Conservation (phyloP, 2,888 invertebrate species). For the Chalcis sispes region DNA sequence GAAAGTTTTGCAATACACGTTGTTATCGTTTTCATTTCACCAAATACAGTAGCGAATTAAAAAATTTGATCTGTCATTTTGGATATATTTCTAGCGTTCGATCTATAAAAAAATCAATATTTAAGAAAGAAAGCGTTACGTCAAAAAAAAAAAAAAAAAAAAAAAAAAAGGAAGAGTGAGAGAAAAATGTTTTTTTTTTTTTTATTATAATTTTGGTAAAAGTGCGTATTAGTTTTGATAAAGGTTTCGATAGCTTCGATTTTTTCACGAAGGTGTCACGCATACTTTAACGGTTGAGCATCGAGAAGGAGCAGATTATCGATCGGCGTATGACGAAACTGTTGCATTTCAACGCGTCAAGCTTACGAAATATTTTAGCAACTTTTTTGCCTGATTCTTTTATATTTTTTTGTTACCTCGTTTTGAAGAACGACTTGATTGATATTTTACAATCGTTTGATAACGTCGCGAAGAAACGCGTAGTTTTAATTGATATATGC, state of each 20-base stretch:
- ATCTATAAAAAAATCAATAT: too few relatives aligned
- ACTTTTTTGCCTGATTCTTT: neutral
- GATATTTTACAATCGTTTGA: too few relatives aligned
- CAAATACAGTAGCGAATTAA: too few relatives aligned
- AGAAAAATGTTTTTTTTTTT: neutral
- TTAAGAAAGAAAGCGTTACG: too few relatives aligned
- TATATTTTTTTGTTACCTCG: neutral
- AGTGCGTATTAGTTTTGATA: neutral
- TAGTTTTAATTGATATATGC: conserved; percentile 23
- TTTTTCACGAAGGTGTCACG: neutral
- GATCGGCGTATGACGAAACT: conserved; percentile 24
- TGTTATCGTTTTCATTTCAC: too few relatives aligned
- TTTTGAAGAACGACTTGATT: neutral
- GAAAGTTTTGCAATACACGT: too few relatives aligned
- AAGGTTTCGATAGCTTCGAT: conserved; percentile 29
- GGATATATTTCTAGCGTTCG: too few relatives aligned
- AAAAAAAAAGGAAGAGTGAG: neutral
- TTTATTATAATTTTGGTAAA: too few relatives aligned
- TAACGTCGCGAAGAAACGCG: neutral
- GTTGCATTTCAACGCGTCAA: conserved; percentile 26
- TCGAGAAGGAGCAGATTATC: conserved; percentile 11
- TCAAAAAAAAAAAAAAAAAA: too few relatives aligned
- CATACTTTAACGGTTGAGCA: neutral
- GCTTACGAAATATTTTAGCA: conserved; percentile 10
- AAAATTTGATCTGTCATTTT: too few relatives aligned